Evolutionary conservation across 2,888 invertebrate genomes (phyloP), one percentile per base, ranked within the genome.

Genomic region (Mycalesis mineus): DNA sequence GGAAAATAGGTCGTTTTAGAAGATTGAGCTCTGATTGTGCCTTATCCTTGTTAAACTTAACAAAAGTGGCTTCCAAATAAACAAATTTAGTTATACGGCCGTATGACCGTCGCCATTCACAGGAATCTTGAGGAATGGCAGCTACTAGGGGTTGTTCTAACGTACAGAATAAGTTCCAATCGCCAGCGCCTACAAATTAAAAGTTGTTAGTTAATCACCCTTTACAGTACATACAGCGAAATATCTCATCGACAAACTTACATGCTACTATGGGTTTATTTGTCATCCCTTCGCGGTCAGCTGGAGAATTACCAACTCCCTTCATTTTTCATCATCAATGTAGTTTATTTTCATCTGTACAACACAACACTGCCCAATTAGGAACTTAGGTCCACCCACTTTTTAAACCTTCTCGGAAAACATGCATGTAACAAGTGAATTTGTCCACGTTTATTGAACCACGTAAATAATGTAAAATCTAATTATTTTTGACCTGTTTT

Each of bases 31-130:
- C 94, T 61, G 93, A 92, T 45, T 95, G 95, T 55, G 96, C 80
- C 61, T 93, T 92, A 55, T 92, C 94, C 61, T 93, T 93, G 76
- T 94, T 94, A 75, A 95, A 96, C 50, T 95, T 95, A 48, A 94
- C 91, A 80, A 97, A 96, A 58, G 92, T 93, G 7, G 95, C 96
- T 69, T 95, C 95, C 56, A 98, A 90, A 71, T 94, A 94, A 39
- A 98, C 96, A 72, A 94, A 93, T 76, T 96, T 95, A 6, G 96
- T 92, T 9, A 96, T 94, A 58, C 98, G 91, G 29, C 98, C 97
- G 74, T 95, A 95, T 0, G 97, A 96, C 63, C 98, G 92, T 66
- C 95, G 93, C 98, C 98, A 98, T 86, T 98, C 98, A 68, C 95
- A 95, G 0, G 95, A 92, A 76, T 98, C 98, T 72, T 95, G 92